Evolutionary conservation across 2,113 vertebrate genomes (phyloP).

Genomic region (Camelus dromedarius): DNA sequence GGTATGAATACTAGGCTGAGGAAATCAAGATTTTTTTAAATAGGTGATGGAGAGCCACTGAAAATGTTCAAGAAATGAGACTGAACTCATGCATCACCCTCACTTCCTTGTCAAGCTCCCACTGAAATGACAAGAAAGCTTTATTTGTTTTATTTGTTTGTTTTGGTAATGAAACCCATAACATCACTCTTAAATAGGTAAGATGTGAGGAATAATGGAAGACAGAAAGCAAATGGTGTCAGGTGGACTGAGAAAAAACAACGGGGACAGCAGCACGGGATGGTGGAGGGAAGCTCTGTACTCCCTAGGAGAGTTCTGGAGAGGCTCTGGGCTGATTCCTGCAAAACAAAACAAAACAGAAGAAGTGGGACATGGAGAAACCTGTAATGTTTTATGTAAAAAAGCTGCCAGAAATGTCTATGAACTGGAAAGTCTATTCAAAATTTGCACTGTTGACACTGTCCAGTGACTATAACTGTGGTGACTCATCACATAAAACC

Average conservation of each 20-base stretch:
- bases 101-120: not conserved
- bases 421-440: slow-evolving; percentile 47
- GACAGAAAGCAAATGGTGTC: not conserved
- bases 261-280: not conserved
- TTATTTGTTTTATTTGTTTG: not conserved
- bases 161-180: not conserved
- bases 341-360: slow-evolving; percentile 41
- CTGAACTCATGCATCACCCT: not conserved
- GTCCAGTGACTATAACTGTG: slow-evolving; percentile 26
- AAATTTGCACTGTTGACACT: slow-evolving; percentile 57
- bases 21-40: not conserved
- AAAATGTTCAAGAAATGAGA: not conserved
- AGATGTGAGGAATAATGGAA: not conserved
- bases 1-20: not conserved
- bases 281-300: not conserved
- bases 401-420: slow-evolving; percentile 55
- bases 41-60: not conserved
- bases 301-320: not conserved
- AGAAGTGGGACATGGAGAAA: not conserved
- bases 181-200: not conserved
- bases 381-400: slow-evolving; percentile 22
- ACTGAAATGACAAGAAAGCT: not conserved
- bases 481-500: slow-evolving; percentile 62
- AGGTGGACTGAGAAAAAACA: not conserved
- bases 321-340: not conserved